Evolutionary conservation across 2,888 invertebrate species (phyloP).

Genomic region (Philereme vetulata): DNA sequence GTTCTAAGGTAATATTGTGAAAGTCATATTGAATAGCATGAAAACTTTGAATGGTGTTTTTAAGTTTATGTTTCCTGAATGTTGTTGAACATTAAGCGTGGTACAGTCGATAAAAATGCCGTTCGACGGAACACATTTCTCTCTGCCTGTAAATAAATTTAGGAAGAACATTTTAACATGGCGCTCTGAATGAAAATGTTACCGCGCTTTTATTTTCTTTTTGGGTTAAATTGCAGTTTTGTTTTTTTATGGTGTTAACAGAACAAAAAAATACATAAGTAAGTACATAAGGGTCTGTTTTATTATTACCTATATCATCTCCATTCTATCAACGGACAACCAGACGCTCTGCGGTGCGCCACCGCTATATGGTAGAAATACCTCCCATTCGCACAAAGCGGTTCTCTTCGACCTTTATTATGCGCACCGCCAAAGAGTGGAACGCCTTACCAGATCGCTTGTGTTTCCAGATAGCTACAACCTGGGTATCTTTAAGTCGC

Average conservation of each 20-base stretch:
- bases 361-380: too few species aligned
- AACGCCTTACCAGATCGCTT: too few species aligned
- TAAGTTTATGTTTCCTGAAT: conserved; percentile 23
- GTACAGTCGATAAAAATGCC: conserved; percentile 29
- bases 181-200: conserved; percentile 18
- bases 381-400: too few species aligned
- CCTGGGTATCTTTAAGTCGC: too few species aligned
- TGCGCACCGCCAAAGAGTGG: too few species aligned
- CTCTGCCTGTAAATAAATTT: conserved; percentile 29
- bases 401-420: too few species aligned
- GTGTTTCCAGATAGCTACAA: too few species aligned
- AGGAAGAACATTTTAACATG: conserved; percentile 28
- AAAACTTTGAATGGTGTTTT: conserved; percentile 22
- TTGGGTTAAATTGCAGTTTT: conserved; percentile 7
- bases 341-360: too few species aligned
- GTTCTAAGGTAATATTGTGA: not conserved
- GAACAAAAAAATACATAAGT: too few species aligned
- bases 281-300: too few species aligned
- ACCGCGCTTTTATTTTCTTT: conserved; percentile 21
- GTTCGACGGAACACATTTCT: conserved; percentile 27
- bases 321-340: too few species aligned
- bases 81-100: conserved; percentile 19
- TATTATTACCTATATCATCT: too few species aligned
- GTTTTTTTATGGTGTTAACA: not conserved
- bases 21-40: conserved; percentile 9